These are phyloP conservation scores for Sylvia borin DNA, from an alignment of 2,797 vertebrate species.

Conservation along the genomic window DNA sequence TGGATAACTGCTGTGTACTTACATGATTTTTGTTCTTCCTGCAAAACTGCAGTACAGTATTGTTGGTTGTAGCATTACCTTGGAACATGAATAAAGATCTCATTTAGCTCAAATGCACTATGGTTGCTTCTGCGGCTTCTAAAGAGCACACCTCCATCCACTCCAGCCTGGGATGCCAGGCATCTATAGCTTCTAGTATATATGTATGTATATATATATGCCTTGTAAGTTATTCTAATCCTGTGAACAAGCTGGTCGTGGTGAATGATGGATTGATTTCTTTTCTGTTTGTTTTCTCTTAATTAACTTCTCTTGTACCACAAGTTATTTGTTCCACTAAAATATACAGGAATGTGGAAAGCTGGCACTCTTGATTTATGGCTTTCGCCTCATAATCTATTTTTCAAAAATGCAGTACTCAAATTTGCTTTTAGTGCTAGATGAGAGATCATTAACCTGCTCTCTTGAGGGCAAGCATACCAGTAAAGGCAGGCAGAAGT, in stretches of 20 bases:
- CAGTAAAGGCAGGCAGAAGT: background rate
- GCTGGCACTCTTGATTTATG: background rate
- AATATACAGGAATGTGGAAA: background rate
- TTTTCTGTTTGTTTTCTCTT: background rate
- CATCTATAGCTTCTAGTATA: background rate
- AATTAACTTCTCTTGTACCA: background rate
- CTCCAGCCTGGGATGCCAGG: background rate
- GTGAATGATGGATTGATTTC: background rate
- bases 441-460: conserved; percentile 26
- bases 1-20: background rate
- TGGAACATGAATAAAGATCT: background rate
- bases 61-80: background rate
- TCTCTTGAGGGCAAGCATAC: background rate
- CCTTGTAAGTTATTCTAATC: background rate
- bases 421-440: conserved; percentile 17
- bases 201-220: too few species aligned
- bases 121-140: background rate
- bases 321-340: background rate
- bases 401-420: background rate
- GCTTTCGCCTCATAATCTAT: background rate
- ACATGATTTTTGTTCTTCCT: background rate
- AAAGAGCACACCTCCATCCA: background rate
- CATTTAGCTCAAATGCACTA: background rate
- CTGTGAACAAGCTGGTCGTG: background rate
- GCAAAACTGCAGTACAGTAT: background rate